Base-by-base conservation (phyloP, 2,888 invertebrate species). In the Hedya salicella region DNA sequence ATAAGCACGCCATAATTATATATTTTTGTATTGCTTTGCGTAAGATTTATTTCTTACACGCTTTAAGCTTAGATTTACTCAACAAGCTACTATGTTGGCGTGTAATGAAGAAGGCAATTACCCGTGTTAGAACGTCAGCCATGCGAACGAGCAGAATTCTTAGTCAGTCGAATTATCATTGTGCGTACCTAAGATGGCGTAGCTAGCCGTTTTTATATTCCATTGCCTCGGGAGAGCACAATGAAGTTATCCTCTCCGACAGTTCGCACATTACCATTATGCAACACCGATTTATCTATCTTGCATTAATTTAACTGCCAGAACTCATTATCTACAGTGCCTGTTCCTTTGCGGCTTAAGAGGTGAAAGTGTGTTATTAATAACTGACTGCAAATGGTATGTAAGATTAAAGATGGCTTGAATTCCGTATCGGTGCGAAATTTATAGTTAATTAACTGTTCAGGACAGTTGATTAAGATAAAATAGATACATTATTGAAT, bases 21-120 rank as follows among this genome's bases (percentile, higher is more conserved):
- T n/a, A n/a, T 44, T 36, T 60, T 59, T 60, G 42, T 16, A 13
- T 53, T 39, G 42, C 44, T 65, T 60, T 53, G 59, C 46, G 19
- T 17, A 64, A 50, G n/a, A 46, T 19, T 48, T 42, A 57, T 63
- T 63, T 60, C 65, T 65, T 46, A 39, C 59, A 59, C 54, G 53
- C 46, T 46, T 40, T 60, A 40, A 65, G 77, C 78, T 77, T 74
- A 75, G 72, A 73, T 77, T 76, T 74, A 77, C 76, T 75, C 71
- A 75, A 76, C 76, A 77, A 72, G 72, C 73, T 78, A 74, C 71
- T 76, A 80, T 76, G 76, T 77, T 75, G 69, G 69, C 69, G 64
- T 69, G 77, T 76, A 78, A 78, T 75, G 81, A 83, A 83, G 82
- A 77, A 78, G 76, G 74, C 77, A 81, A 84, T 82, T 81, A 83